A percentile compares a stretch with the other conserved stretches of the same genome.
Evolutionary conservation across 2,113 vertebrate genomes (phyloP).

Genomic region (Nipponia nippon): DNA sequence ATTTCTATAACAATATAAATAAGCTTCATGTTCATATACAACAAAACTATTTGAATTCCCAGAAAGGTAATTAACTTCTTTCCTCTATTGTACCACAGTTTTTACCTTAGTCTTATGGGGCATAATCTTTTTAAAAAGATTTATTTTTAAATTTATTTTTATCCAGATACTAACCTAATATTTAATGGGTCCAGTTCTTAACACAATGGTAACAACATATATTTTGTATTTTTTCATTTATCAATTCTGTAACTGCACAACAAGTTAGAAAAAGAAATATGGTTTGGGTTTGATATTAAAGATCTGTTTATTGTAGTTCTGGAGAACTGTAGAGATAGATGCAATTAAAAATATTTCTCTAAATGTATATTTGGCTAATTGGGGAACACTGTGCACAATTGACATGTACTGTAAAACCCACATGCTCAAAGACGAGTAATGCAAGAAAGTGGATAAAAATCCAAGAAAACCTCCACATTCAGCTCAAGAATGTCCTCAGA

Average conservation of each 20-base stretch:
- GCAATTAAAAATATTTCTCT: background rate
- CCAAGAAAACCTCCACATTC: background rate
- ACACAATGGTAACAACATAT: background rate
- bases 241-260: background rate
- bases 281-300: background rate
- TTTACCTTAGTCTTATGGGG: background rate
- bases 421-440: background rate
- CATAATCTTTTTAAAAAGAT: background rate
- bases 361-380: background rate
- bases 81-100: background rate
- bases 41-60: background rate
- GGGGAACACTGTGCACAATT: background rate
- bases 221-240: background rate
- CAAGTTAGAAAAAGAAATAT: background rate
- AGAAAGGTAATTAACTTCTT: background rate
- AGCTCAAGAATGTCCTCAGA: background rate
- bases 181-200: background rate
- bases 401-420: background rate
- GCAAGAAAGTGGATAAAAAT: background rate
- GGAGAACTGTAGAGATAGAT: background rate
- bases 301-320: background rate
- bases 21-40: background rate
- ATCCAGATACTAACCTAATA: background rate
- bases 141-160: background rate
- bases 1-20: background rate